A percentile compares a stretch with the other conserved stretches of the same genome.
Conservation (phyloP, 1,140 invertebrate species). For the Drosophila ficusphila region DNA sequence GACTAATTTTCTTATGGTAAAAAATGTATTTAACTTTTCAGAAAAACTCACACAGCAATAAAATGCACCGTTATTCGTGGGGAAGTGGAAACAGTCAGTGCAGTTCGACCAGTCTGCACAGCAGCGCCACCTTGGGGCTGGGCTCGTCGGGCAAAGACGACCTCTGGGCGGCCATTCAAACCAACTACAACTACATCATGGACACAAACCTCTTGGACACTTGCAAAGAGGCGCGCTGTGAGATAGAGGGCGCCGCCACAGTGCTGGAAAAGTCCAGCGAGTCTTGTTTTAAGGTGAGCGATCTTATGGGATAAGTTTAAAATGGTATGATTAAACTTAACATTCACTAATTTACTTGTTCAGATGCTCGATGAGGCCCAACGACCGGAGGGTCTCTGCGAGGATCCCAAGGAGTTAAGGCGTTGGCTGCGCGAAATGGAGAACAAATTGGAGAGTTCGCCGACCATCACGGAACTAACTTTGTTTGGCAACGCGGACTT, state of each 20-base stretch:
- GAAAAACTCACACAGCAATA: slow-evolving; percentile 57
- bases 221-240: slow-evolving; percentile 87
- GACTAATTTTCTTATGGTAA: neutral
- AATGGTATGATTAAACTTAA: no score
- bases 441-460: slow-evolving; percentile 69
- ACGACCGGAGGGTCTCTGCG: slow-evolving; percentile 63
- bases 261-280: slow-evolving; percentile 47
- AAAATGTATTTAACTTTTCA: neutral
- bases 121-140: slow-evolving; percentile 84
- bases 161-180: slow-evolving; percentile 94
- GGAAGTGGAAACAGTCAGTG: slow-evolving; percentile 86
- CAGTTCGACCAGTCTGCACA: slow-evolving; percentile 85
- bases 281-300: slow-evolving; percentile 50
- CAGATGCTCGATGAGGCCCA: slow-evolving; percentile 76
- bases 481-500: slow-evolving; percentile 68
- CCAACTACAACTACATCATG: slow-evolving; percentile 97
- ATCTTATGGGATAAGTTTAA: neutral
- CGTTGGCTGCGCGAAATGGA: slow-evolving; percentile 87
- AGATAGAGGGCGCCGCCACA: slow-evolving; percentile 70
- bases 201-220: slow-evolving; percentile 95
- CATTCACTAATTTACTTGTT: neutral
- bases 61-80: slow-evolving; percentile 87
- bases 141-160: slow-evolving; percentile 88
- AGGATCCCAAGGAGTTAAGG: slow-evolving; percentile 82
- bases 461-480: slow-evolving; percentile 72